Base-by-base conservation (phyloP, 2,797 vertebrate genomes). In the Columba guinea region DNA sequence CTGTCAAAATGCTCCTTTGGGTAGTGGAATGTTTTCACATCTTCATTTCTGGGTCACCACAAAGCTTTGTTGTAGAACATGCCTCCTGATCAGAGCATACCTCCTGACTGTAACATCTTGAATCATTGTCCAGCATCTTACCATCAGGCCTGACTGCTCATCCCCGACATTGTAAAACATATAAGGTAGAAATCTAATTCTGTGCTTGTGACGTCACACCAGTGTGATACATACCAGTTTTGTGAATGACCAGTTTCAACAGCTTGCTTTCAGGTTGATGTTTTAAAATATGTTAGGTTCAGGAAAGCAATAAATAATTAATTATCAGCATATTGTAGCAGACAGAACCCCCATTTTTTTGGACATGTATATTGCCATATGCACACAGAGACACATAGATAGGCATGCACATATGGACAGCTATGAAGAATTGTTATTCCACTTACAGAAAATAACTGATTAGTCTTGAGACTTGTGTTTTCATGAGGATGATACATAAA, bases 81-180 rank as follows among this genome's bases (percentile, higher is more conserved):
- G 11, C 23, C 23, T 65, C 27, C 21, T 46, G 27, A 68, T 55
- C 15, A 48, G 19, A 71, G 28, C 23, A 41, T 27, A 53, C 3
- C 18, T 77, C 49, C 34, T 44, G 44, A 67, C 21, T 35, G 3
- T 16, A 73, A 53, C 6, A 26, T 10, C 34, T 55, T n/a, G 35
- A 28, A 23, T 79, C 28, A 64, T 22, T n/a, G 11, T 35, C 16
- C 16, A 49, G 39, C 28, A 19, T 56, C 32, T 86, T 11, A 55
- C 10, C 6, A 39, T 55, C 41, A 35, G 11, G 20, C 19, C 32
- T 79, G n/a, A 51, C 13, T 49, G 11, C 17, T 39, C 52, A 51
- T 2, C 7, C 17, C 8, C 3, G 1, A 34, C 18, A 5, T 2
- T 23, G 15, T 15, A 28, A 32, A 32, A 46, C 0, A 0, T 5